Conservation (phyloP, 2,888 invertebrate species). For the Parochlus steinenii region DNA sequence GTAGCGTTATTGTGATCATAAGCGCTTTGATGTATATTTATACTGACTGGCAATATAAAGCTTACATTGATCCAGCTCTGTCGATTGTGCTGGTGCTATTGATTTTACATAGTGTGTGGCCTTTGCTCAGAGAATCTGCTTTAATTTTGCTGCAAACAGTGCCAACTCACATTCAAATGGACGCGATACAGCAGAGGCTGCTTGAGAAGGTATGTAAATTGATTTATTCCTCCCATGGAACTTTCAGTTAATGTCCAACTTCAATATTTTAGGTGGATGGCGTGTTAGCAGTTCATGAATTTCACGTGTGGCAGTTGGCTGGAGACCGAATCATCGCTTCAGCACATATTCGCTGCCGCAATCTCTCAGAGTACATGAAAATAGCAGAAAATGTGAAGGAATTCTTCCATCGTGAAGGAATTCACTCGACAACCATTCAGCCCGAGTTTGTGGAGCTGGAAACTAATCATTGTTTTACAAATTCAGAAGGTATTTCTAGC, state of each 20-base stretch:
- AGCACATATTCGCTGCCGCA: slow-evolving; percentile 89
- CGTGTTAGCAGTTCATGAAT: slow-evolving; percentile 90
- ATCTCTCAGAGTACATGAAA: slow-evolving; percentile 90
- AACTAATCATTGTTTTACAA: slow-evolving; percentile 20
- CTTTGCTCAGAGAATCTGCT: slow-evolving; percentile 81
- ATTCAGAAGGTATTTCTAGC: slow-evolving; percentile 28
- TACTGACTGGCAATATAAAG: slow-evolving; percentile 62
- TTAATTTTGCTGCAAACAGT: slow-evolving; percentile 94
- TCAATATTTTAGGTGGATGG: too few relatives aligned
- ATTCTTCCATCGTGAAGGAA: slow-evolving; percentile 96
- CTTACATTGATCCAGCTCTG: slow-evolving; percentile 88
- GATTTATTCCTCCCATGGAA: too few relatives aligned
- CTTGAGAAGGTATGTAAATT: too few relatives aligned
- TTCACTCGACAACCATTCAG: slow-evolving; percentile 97
- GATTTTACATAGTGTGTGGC: slow-evolving; percentile 82
- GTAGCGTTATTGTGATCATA: slow-evolving; percentile 55
- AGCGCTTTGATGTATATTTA: slow-evolving; percentile 38
- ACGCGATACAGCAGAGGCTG: slow-evolving; percentile 75
- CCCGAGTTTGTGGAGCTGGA: slow-evolving; percentile 88
- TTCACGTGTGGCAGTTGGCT: slow-evolving; percentile 96
- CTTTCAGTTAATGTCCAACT: too few relatives aligned
- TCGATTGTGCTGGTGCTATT: slow-evolving; percentile 77
- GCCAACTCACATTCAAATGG: slow-evolving; percentile 87
- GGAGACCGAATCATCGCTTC: slow-evolving; percentile 95
- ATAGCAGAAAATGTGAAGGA: slow-evolving; percentile 92